phyloP scores from a whole-genome alignment of 2,888 invertebrate species.

The Myathropa florea region DNA sequence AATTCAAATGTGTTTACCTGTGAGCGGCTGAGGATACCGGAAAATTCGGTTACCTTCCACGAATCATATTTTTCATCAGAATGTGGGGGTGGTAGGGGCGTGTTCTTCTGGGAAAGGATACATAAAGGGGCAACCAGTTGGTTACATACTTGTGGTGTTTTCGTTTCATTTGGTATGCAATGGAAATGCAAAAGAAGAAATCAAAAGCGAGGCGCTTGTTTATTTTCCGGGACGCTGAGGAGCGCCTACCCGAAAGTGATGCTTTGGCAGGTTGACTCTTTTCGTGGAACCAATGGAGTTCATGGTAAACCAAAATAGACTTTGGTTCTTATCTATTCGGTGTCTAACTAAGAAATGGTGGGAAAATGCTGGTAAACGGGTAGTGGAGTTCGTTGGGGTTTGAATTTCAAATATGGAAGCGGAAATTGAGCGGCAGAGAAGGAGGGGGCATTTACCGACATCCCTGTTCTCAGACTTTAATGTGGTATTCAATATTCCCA shows the following conservation, averaged over 20 bases:
- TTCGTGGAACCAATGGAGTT: neutral
- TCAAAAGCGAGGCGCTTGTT: slow-evolving; percentile 42
- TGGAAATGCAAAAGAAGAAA: slow-evolving; percentile 53
- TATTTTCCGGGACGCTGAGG: slow-evolving; percentile 32
- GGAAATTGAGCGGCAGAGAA: too few species aligned
- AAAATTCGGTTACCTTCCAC: neutral
- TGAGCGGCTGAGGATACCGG: neutral
- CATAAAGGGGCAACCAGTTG: slow-evolving; percentile 3
- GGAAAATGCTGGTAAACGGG: too few species aligned
- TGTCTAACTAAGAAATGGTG: too few species aligned
- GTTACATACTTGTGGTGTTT: slow-evolving; percentile 40
- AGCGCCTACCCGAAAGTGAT: neutral
- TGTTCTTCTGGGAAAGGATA: neutral
- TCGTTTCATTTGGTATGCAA: slow-evolving; percentile 59
- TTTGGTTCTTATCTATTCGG: too few species aligned
- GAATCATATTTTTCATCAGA: neutral
- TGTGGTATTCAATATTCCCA: too few species aligned
- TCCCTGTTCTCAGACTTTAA: too few species aligned
- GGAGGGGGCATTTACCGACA: too few species aligned
- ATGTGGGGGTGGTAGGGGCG: neutral
- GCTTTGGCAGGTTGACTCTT: slow-evolving; percentile 17
- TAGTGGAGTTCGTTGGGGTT: too few species aligned
- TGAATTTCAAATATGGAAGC: too few species aligned
- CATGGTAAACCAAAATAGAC: too few species aligned
- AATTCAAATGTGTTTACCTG: slow-evolving; percentile 53